phyloP scores from a whole-genome alignment of 2,888 invertebrate species.

The Abrostola triplasia region DNA sequence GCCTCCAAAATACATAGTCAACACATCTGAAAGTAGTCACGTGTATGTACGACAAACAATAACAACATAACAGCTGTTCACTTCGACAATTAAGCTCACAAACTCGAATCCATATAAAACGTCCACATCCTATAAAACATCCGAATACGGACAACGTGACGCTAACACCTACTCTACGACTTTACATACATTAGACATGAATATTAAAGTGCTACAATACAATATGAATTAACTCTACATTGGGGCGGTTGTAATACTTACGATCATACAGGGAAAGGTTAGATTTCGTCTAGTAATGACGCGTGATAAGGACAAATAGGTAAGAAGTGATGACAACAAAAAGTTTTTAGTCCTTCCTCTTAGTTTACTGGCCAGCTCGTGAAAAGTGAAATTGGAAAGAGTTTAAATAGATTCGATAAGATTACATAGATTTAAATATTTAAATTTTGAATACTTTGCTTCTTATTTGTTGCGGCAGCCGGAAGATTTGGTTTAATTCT shows the following conservation, averaged over 20 bases:
- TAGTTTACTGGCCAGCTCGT: conserved; percentile 5
- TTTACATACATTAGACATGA: conserved; percentile 46
- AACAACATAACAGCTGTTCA: conserved; percentile 20
- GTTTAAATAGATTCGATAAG: conserved; percentile 1
- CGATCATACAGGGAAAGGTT: conserved; percentile 38
- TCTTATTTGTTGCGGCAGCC: background rate
- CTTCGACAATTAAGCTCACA: conserved; percentile 33
- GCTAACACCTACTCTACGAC: conserved; percentile 51
- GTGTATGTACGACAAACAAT: conserved; percentile 5
- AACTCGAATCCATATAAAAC: conserved; percentile 44
- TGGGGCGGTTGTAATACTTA: conserved; percentile 66
- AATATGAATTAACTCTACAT: conserved; percentile 57
- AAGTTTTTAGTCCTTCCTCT: conserved; percentile 6
- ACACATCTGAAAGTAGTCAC: background rate
- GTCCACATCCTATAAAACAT: conserved; percentile 43
- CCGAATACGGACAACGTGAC: conserved; percentile 67
- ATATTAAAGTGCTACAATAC: conserved; percentile 56
- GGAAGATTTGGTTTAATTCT: background rate
- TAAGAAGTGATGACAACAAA: conserved; percentile 23
- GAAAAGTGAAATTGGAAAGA: background rate
- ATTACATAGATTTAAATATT: background rate
- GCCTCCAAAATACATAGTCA: background rate
- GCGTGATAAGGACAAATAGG: conserved; percentile 19
- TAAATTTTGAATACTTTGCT: background rate
- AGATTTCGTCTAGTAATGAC: conserved; percentile 8